Base-by-base conservation (phyloP, 2,888 invertebrate genomes). In the Lissocephala sabroskyi region DNA sequence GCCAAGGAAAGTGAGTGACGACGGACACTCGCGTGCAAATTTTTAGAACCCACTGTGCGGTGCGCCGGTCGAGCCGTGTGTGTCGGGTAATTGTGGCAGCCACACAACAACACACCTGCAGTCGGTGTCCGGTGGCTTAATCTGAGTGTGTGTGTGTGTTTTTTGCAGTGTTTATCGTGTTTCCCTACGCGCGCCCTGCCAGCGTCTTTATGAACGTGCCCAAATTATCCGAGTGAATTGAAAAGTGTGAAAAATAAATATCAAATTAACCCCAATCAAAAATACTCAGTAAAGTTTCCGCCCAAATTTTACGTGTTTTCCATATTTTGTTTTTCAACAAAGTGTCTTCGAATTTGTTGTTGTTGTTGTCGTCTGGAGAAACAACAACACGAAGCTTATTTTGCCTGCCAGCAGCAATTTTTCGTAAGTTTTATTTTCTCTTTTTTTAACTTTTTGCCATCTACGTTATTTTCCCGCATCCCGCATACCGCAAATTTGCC, bases 181-280 rank as follows among this genome's bases (percentile, higher is more conserved):
- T 29, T 41, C 45, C n/a, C n/a, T 36, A 49, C 19, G 44, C 49
- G 53, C 39, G 35, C 10, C 45, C 7, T 35, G 14, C 35, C 45
- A 35, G 28, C 53, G 42, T 52, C 53, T 47, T 36, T 17, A 39
- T 48, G 17, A 61, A 47, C 60, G 62, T 62, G 59, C 41, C 19
- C 16, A 29, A 32, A 47, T 42, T 44, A 9, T 42, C 39, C 18
- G 41, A 50, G 52, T 58, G 37, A 32, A 49, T 18, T 39, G 23
- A 28, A 23, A 47, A n/a, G n/a, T n/a, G n/a, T n/a, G n/a, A n/a
- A 18, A 32, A 37, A 33, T 7, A 42, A 48, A 32, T 45, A 53
- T 2, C 35, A 35, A 35, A 35, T 16, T 35, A 35, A 35, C 6
- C 16, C 10, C 3, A 47, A 41, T 13, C 39, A 45, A 16, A 28